Percentiles rank a stretch among this genome's conserved stretches.
These are phyloP conservation scores for Apis mellifera DNA, from an alignment of 1,140 invertebrate genomes.

Conservation along the genomic window DNA sequence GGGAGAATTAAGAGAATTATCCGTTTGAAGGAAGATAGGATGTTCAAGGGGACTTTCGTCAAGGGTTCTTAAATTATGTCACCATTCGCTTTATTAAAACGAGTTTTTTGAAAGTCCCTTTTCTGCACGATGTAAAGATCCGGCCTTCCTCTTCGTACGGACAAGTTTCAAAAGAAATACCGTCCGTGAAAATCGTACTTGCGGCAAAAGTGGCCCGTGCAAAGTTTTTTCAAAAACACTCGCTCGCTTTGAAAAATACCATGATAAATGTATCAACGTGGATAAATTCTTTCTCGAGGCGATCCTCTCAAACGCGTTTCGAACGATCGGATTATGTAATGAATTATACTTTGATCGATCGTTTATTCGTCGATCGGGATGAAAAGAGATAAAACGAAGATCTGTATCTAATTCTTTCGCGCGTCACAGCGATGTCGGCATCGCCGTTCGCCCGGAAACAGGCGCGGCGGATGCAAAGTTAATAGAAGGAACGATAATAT, in stretches of 20 bases:
- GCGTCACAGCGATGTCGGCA: not conserved
- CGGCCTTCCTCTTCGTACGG: constrained; percentile 10
- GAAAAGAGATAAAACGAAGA: no score
- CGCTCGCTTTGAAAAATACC: not conserved
- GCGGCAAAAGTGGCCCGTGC: not conserved
- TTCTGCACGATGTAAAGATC: not conserved
- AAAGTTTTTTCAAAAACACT: constrained; percentile 17
- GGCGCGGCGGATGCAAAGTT: not conserved
- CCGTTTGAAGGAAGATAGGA: not conserved
- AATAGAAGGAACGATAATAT: not conserved
- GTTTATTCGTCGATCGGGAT: no score
- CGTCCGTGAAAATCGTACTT: not conserved
- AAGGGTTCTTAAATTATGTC: constrained; percentile 18
- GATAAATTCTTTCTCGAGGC: not conserved
- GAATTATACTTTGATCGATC: no score
- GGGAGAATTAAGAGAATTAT: not conserved
- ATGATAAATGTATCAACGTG: not conserved
- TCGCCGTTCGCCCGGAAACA: no score
- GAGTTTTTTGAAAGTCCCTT: not conserved
- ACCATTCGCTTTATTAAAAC: constrained; percentile 20
- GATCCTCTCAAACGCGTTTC: no score
- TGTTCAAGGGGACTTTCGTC: not conserved
- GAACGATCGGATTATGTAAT: no score
- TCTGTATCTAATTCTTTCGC: not conserved
- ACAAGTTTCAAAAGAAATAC: constrained; percentile 16